Evolutionary conservation across 2,888 invertebrate genomes (phyloP), one percentile per base, ranked within the genome.

Genomic region (Brachyptera putata): DNA sequence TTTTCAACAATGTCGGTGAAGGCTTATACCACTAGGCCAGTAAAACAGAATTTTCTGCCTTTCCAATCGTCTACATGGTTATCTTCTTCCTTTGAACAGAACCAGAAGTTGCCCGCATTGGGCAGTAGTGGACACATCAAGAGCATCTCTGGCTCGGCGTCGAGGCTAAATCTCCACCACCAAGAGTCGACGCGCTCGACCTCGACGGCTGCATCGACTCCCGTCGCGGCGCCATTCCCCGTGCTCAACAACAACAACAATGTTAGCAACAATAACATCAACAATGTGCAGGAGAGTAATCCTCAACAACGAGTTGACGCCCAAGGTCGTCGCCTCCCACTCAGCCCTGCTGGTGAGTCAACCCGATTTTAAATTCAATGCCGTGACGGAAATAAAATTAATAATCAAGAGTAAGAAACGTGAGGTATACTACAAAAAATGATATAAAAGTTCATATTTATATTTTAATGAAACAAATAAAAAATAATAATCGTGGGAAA

Each of bases 271-370:
- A 73, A 73, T 56, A 68, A 73, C 7, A 43, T 36, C 25, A 46
- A 53, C 16, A 53, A 37, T 21, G 36, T 25, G 26, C 36, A 48
- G 25, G 56, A 30, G 9, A 16, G 3, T 4, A 43, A 14, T 14
- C 60, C 67, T 11, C 36, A 43, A 53, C 65, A 66, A 37, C 58
- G 68, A 46, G 58, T 67, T 24, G 76, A 77, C 65, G 72, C 73
- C 30, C 73, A 74, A 65, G 76, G 76, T 3, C 73, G 74, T 48
- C 69, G 78, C 56, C 74, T 80, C 49, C 80, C 80, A 1, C 76
- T 84, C 67, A 79, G 81, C 3, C 79, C 84, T 25, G 76, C 79
- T 69, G 84, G 84, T 83, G 68, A 43, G 18, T 30, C 30, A 5
- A 30, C n/a, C n/a, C n/a, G n/a, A n/a, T n/a, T n/a, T n/a, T n/a